Evolutionary conservation across 2,888 invertebrate genomes (phyloP), one percentile per base, ranked within the genome.

Genomic region (Macrosiphum euphorbiae): DNA sequence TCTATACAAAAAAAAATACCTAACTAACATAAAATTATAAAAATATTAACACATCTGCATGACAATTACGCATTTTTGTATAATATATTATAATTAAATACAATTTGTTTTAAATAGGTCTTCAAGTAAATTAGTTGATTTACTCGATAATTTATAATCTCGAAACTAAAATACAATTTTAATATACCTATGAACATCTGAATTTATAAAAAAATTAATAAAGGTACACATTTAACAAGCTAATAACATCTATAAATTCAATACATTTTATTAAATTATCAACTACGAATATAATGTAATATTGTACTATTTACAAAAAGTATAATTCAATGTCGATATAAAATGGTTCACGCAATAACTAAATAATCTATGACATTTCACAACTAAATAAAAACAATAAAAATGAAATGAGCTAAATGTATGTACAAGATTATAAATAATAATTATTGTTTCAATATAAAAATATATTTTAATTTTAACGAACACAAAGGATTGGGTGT

Each of bases 291-390:
- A 90, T 50, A 90, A 90, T 90, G 58, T 58, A 58, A 50, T 90
- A 91, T n/a, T 85, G 55, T 85, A 44, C 85, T 91, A 91, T 91
- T 91, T 85, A 91, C 85, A 91, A 85, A 91, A 91, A 26, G 35
- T 78, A 50, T 35, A 55, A n/a, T 41, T n/a, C 4, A 91, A 85
- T 55, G 28, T 91, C n/a, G 28, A 44, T 85, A 44, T 84, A 84
- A 24, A 10, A 78, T 50, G 55, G 11, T 91, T 41, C 28, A 84
- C 28, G 55, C 26, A 52, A 52, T 16, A 55, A n/a, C 91, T 91
- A 91, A 35, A 91, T n/a, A 16, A 91, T 35, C 10, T 55, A 44
- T 28, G 84, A 85, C 78, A 28, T 84, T 91, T 55, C 52, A 91
- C 84, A 44, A 84, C 41, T 13, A 85, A n/a, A 58, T 58, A 58